Evolutionary conservation across 1,140 invertebrate genomes (phyloP), one percentile per base, ranked within the genome.

Genomic region (Mamestra configurata): DNA sequence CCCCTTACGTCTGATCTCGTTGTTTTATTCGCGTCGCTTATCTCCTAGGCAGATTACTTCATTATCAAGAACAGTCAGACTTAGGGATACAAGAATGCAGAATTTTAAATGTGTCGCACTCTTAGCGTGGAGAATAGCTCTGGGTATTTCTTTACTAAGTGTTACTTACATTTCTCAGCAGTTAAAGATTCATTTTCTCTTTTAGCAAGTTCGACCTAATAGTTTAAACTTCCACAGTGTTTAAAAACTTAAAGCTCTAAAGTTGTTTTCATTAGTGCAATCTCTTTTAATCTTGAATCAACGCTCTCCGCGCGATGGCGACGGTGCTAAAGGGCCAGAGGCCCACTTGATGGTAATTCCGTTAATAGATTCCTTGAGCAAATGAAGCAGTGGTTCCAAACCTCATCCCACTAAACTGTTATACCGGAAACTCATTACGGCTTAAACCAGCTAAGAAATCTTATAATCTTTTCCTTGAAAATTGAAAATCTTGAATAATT

Each of bases 401-500:
- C 84, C 85, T 89, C 86, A 84, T 91, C 86, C 83, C 86, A 78
- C 82, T 87, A 87, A 89, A 90, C 88, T 88, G 86, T 89, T 92
- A 92, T 89, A 85, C 86, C 84, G 85, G 82, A 93, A 92, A 93
- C 90, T 93, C 91, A 94, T 94, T 93, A 94, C 88, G 87, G 82
- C 87, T 86, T 84, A 90, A 91, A 92, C 91, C 89, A 86, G 85
- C 89, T 89, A 84, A 88, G 86, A 90, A 91, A 93, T 92, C 90
- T 91, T 90, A 93, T 93, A 94, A 93, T 91, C 89, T 90, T 89
- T 84, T 84, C 81, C 85, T 88, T 88, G 87, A 87, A 90, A 93
- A 92, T 92, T 92, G 90, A 91, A 94, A 93, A 90, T 91, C 86
- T 90, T 88, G 89, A 89, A 91, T 93, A 91, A 93, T 89, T 90